These are phyloP conservation scores for Syngnathoides biaculeatus DNA, from an alignment of 2,113 vertebrate genomes.

Conservation along the genomic window DNA sequence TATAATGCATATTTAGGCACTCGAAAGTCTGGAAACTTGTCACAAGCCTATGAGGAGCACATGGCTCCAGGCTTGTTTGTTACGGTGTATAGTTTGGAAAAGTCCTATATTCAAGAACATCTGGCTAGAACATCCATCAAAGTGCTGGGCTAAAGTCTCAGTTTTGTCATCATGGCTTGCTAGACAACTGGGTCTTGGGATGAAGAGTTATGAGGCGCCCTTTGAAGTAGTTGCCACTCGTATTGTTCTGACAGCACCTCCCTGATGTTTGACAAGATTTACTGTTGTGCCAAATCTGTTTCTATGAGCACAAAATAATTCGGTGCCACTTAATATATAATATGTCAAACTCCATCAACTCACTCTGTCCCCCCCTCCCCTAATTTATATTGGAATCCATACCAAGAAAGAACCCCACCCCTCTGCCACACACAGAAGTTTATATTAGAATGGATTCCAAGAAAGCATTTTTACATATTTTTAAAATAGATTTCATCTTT, in stretches of 20 bases:
- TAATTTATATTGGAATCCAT: neutral
- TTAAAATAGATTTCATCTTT: too few relatives aligned
- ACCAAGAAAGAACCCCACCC: too few relatives aligned
- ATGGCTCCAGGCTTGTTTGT: conserved; percentile 49
- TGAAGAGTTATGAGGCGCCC: conserved; percentile 32
- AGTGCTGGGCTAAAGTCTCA: conserved; percentile 37
- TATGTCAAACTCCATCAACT: neutral
- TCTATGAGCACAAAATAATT: neutral
- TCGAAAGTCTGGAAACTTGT: conserved; percentile 10
- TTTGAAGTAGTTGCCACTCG: conserved; percentile 31
- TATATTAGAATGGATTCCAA: too few relatives aligned
- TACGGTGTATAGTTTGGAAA: conserved; percentile 49
- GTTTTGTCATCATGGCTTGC: conserved; percentile 48
- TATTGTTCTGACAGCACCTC: conserved; percentile 14
- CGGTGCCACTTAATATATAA: neutral
- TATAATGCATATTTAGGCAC: conserved; percentile 7
- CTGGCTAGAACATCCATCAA: conserved; percentile 57
- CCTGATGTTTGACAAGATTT: conserved; percentile 16
- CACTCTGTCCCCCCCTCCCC: neutral
- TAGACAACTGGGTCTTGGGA: conserved; percentile 34
- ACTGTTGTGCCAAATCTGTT: neutral
- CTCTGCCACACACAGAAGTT: too few relatives aligned
- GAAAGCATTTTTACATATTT: neutral
- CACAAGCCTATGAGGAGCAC: conserved; percentile 26
- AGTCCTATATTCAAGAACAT: conserved; percentile 45